Conservation (phyloP, 2,797 vertebrate species). For the Manis javanica region DNA sequence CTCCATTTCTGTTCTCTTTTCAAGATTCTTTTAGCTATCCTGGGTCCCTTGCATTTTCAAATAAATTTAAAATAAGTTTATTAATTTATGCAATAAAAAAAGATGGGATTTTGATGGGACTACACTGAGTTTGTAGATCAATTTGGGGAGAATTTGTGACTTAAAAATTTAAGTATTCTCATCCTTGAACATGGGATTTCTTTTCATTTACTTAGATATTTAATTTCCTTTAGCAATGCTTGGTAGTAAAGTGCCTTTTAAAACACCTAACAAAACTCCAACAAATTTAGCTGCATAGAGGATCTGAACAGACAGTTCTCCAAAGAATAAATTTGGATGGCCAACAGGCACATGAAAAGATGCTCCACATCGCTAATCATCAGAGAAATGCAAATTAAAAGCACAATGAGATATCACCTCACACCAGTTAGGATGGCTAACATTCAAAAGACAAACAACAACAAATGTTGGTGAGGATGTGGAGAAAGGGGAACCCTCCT, state of each 20-base stretch:
- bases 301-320: too few species aligned
- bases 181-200: not conserved
- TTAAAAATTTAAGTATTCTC: not conserved
- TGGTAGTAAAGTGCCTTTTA: not conserved
- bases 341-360: too few species aligned
- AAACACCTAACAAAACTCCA: constrained; percentile 7
- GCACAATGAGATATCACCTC: too few species aligned
- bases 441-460: too few species aligned
- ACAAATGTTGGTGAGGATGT: too few species aligned
- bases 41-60: not conserved
- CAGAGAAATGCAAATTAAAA: too few species aligned
- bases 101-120: not conserved
- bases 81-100: not conserved
- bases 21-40: not conserved
- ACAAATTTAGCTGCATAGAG: not conserved
- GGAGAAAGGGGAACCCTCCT: too few species aligned
- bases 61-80: constrained; percentile 17
- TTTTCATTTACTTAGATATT: constrained; percentile 29
- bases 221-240: constrained; percentile 20
- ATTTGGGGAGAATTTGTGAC: not conserved
- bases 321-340: too few species aligned
- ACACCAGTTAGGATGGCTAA: too few species aligned
- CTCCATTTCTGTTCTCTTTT: not conserved
- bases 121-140: not conserved
- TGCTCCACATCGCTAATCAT: too few species aligned